These are phyloP conservation scores for Cyprinodon variegatus DNA, from an alignment of 2,113 vertebrate species.

Conservation along the genomic window DNA sequence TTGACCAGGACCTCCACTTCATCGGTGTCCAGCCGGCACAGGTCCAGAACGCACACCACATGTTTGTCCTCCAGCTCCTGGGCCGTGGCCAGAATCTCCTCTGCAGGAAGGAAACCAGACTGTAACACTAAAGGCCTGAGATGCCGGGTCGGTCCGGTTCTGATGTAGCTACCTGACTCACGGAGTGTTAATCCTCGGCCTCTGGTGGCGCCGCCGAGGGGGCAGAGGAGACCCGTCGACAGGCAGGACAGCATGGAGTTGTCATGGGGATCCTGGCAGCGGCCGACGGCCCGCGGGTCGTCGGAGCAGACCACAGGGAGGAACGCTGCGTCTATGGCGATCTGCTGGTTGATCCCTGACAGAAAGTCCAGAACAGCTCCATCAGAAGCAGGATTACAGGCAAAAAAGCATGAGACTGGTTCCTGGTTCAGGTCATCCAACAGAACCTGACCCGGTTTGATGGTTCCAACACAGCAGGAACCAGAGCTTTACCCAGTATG, in stretches of 20 bases:
- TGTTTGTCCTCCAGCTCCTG: slow-evolving; percentile 79
- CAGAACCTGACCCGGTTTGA: no score
- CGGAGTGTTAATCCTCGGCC: slow-evolving; percentile 21
- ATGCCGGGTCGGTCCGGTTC: no score
- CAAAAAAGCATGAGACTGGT: not conserved
- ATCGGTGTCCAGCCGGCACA: slow-evolving; percentile 86
- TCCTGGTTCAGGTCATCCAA: no score
- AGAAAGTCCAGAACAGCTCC: slow-evolving; percentile 29
- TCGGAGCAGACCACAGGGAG: slow-evolving; percentile 77
- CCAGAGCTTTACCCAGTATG: slow-evolving; percentile 82
- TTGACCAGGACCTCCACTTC: slow-evolving; percentile 85
- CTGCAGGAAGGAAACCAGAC: slow-evolving; percentile 41
- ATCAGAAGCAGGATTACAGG: no score
- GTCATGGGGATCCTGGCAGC: slow-evolving; percentile 65
- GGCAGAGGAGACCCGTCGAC: slow-evolving; percentile 68
- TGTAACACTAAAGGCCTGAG: not conserved
- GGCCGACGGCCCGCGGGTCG: slow-evolving; percentile 75
- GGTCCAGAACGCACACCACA: slow-evolving; percentile 85
- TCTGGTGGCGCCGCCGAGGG: slow-evolving; percentile 36
- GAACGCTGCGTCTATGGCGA: slow-evolving; percentile 85
- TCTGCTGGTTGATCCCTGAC: slow-evolving; percentile 87
- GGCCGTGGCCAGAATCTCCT: slow-evolving; percentile 55
- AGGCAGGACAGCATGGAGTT: slow-evolving; percentile 77
- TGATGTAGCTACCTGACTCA: slow-evolving; percentile 75
- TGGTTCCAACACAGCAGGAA: no score